A percentile compares a stretch with the other conserved stretches of the same genome.
Evolutionary conservation across 1,140 invertebrate genomes (phyloP).

Genomic region (Homarus americanus): DNA sequence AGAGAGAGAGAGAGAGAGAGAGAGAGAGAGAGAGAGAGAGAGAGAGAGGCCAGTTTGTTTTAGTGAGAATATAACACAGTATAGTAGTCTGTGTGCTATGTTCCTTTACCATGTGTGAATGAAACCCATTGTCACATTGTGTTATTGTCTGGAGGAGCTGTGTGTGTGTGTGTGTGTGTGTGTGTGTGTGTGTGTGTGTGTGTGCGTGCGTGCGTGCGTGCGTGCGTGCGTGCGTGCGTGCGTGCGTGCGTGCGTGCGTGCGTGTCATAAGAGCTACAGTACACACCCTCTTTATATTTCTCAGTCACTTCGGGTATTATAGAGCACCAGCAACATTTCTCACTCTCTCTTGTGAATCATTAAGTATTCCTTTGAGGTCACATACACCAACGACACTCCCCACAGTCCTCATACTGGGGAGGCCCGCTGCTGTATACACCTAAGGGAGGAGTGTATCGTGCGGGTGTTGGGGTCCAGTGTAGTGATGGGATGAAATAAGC

Average conservation of each 20-base stretch:
- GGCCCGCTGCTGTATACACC: too few species aligned
- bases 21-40: slow-evolving; percentile 10
- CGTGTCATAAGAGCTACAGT: background rate
- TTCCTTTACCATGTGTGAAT: background rate
- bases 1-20: slow-evolving; percentile 9
- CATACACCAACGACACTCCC: background rate
- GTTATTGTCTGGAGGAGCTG: too few species aligned
- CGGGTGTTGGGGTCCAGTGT: too few species aligned
- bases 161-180: slow-evolving; percentile 9
- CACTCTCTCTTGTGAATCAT: background rate
- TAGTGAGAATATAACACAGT: background rate
- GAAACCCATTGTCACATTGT: background rate
- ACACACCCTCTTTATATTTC: background rate
- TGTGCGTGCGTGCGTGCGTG: slow-evolving; percentile 8
- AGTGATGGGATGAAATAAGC: too few species aligned
- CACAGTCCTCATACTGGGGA: background rate
- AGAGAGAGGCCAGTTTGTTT: too few species aligned
- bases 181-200: slow-evolving; percentile 9
- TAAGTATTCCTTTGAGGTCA: background rate
- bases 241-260: slow-evolving; percentile 8
- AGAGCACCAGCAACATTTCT: background rate
- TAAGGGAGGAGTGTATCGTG: too few species aligned
- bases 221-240: slow-evolving; percentile 8
- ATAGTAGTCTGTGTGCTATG: background rate
- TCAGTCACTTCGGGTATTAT: background rate